These are phyloP conservation scores for Lymantria dispar DNA, from an alignment of 2,888 invertebrate genomes.

Conservation along the genomic window DNA sequence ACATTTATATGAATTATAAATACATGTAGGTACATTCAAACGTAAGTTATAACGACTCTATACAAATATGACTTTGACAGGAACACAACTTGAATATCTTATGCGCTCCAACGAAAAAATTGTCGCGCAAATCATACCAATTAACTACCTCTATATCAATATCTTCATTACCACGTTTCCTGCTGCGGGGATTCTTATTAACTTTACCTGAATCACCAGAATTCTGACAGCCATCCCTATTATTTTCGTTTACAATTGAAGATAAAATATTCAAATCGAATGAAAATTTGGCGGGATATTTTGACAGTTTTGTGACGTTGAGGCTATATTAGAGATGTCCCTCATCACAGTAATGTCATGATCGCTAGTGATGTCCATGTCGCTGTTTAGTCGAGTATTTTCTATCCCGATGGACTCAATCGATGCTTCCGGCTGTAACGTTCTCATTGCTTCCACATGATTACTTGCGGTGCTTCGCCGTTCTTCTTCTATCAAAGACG, in stretches of 20 bases:
- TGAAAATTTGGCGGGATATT: conserved; percentile 1
- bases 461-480: not conserved
- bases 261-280: conserved; percentile 12
- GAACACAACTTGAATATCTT: conserved; percentile 25
- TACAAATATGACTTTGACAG: conserved; percentile 23
- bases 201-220: not conserved
- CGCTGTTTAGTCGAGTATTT: not conserved
- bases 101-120: conserved; percentile 28
- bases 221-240: not conserved
- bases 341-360: not conserved
- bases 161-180: conserved; percentile 17
- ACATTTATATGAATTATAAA: too few relatives aligned
- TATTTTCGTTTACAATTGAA: conserved; percentile 11
- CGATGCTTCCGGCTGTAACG: conserved; percentile 2
- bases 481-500: not conserved
- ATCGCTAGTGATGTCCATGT: not conserved
- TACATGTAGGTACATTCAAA: too few relatives aligned
- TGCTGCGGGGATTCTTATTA: not conserved
- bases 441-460: conserved; percentile 4
- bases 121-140: conserved; percentile 19
- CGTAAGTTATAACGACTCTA: too few relatives aligned
- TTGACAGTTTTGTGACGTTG: conserved; percentile 1
- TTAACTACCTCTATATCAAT: conserved; percentile 2
- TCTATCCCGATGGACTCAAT: conserved; percentile 1
- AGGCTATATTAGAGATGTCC: not conserved